A percentile compares a stretch with the other conserved stretches of the same genome.
Conservation (phyloP, 2,113 vertebrate genomes). For the Halichoeres trimaculatus region DNA sequence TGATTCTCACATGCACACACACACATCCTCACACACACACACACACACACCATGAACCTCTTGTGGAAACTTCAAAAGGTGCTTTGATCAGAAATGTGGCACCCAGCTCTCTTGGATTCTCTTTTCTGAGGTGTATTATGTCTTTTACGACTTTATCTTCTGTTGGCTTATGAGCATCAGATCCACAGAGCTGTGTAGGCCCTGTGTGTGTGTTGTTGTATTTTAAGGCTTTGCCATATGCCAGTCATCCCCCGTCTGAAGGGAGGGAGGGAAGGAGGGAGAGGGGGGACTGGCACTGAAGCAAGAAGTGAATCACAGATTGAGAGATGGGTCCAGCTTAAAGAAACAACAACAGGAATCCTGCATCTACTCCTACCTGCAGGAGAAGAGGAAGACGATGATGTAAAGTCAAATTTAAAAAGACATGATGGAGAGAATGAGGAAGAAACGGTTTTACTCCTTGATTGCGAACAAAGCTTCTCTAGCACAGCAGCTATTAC, state of each 20-base stretch:
- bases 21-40: slow-evolving; percentile 42
- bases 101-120: slow-evolving; percentile 74
- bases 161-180: slow-evolving; percentile 63
- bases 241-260: slow-evolving; percentile 32
- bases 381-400: slow-evolving; percentile 15
- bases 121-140: slow-evolving; percentile 74
- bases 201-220: slow-evolving; percentile 64
- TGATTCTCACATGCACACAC: slow-evolving; percentile 28
- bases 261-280: background rate
- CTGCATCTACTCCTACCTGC: slow-evolving; percentile 7
- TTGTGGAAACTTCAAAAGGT: slow-evolving; percentile 76
- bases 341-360: slow-evolving; percentile 19
- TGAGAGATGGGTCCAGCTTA: slow-evolving; percentile 1
- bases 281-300: background rate
- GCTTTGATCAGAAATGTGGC: slow-evolving; percentile 82
- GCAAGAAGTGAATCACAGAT: slow-evolving; percentile 41
- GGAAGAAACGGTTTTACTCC: slow-evolving; percentile 23
- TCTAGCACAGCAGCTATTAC: slow-evolving; percentile 28
- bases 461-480: background rate
- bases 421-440: no score
- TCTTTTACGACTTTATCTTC: slow-evolving; percentile 72
- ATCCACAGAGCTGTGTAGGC: slow-evolving; percentile 59
- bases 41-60: slow-evolving; percentile 55
- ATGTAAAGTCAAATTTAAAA: background rate
- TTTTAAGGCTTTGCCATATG: slow-evolving; percentile 66